phyloP scores from a whole-genome alignment of 1,140 invertebrate genomes.

The Nymphalis io region DNA sequence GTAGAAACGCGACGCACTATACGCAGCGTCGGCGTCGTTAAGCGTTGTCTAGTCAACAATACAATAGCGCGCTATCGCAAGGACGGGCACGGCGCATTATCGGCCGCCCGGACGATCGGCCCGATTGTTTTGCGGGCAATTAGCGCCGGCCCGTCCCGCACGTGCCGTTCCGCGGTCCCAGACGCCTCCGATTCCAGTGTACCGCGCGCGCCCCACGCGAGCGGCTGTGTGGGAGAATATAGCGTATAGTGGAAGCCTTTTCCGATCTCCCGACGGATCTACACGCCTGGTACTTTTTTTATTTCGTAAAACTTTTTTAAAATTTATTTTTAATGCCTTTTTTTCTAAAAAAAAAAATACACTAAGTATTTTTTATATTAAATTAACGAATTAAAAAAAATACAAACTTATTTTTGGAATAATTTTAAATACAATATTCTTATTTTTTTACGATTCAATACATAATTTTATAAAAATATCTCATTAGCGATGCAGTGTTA shows the following conservation, averaged over 20 bases:
- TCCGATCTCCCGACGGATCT: conserved; percentile 16
- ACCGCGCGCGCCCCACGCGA: conserved; percentile 68
- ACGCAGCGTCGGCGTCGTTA: conserved; percentile 1
- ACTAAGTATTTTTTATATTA: neutral
- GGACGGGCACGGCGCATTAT: conserved; percentile 56
- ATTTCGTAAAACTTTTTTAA: conserved; percentile 22
- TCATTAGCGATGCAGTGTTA: neutral
- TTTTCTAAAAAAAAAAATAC: neutral
- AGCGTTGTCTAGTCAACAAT: conserved; percentile 25
- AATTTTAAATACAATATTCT: neutral
- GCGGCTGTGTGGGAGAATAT: conserved; percentile 48
- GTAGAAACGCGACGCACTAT: conserved; percentile 2
- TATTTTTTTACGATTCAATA: neutral
- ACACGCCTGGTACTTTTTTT: conserved; percentile 31
- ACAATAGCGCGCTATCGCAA: conserved; percentile 46
- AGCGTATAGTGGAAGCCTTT: conserved; percentile 9
- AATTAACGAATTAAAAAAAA: neutral
- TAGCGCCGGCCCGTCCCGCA: conserved; percentile 68
- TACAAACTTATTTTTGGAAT: neutral
- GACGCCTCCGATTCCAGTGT: conserved; percentile 67
- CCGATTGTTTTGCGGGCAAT: conserved; percentile 78
- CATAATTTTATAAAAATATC: neutral
- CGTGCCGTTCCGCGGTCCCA: conserved; percentile 54
- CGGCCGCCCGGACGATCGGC: conserved; percentile 59
- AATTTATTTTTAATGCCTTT: neutral